Evolutionary conservation across 1,140 invertebrate species (phyloP).

Genomic region (Rhagoletis pomonella): DNA sequence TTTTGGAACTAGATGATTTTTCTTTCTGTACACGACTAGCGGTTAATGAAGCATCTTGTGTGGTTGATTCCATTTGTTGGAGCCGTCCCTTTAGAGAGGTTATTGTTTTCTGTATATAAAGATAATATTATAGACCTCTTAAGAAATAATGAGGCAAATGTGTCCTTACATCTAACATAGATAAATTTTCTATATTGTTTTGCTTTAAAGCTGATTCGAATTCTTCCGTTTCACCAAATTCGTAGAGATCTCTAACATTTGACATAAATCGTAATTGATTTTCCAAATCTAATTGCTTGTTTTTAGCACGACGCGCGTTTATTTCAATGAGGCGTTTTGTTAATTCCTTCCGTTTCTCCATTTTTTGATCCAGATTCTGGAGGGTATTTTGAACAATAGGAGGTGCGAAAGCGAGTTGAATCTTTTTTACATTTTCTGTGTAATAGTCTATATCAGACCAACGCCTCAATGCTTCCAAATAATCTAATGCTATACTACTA

Average conservation of each 20-base stretch:
- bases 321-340: slow-evolving; percentile 86
- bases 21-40: slow-evolving; percentile 35
- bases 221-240: slow-evolving; percentile 65
- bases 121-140: background rate
- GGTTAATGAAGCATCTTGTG: background rate
- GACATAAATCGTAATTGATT: slow-evolving; percentile 87
- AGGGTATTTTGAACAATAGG: slow-evolving; percentile 76
- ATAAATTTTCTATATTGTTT: slow-evolving; percentile 77
- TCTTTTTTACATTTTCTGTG: slow-evolving; percentile 86
- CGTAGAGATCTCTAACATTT: slow-evolving; percentile 75
- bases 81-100: background rate
- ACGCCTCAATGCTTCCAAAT: slow-evolving; percentile 84
- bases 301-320: slow-evolving; percentile 34
- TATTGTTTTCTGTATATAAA: slow-evolving; percentile 36
- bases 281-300: slow-evolving; percentile 87
- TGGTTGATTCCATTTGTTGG: slow-evolving; percentile 49
- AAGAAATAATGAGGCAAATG: background rate
- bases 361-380: slow-evolving; percentile 86
- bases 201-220: slow-evolving; percentile 77
- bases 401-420: slow-evolving; percentile 85
- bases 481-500: slow-evolving; percentile 85
- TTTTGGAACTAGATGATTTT: background rate
- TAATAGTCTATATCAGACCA: slow-evolving; percentile 91
- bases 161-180: slow-evolving; percentile 20
- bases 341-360: slow-evolving; percentile 88